Base-by-base conservation (phyloP, 1,140 invertebrate genomes). In the Bombus difficillimus region DNA sequence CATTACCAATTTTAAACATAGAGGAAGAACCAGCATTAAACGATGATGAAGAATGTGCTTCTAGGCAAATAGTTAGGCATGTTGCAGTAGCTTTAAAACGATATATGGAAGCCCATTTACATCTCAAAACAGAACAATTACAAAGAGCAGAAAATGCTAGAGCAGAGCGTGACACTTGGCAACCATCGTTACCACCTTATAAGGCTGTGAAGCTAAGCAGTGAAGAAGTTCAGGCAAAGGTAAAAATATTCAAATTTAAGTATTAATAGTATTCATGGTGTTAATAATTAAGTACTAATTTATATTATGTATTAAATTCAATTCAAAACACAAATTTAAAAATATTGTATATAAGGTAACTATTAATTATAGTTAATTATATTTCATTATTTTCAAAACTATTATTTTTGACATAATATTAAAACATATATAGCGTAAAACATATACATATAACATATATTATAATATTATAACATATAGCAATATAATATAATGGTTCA, bases 51-150 rank as follows among this genome's bases (percentile, higher is more conserved):
- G 97, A 98, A 85, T 98, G 98, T 93, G 97, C 98, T 4, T 98
- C 98, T n/a, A 94, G 98, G n/a, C 99, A 99, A 95, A 98, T 98
- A 74, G 98, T 99, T 2, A 95, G 98, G 22, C 98, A 99, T 93
- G 98, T 99, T 5, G 98, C 98, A 92, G 97, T 98, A 12, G 98
- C 98, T 5, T 95, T 99, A 2, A 98, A 98, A 92, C 96, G 97
- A 83, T 99, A 99, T 90, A 97, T 99, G 94, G 98, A 99, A 94
- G 97, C 98, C 4, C 99, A 99, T 95, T 95, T 99, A 57, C 97
- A 97, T 89, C 96, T 97, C 64, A 98, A 98, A 92, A 97, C 97
- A 22, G 98, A 98, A 86, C 97, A 97, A 86, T 95, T 99, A 1
- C 96, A 97, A 87, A 93, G 98, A 86, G 95, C 96, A 3, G 96